Conservation (phyloP, 2,113 vertebrate genomes). For the Forbesichthys agassizii region DNA sequence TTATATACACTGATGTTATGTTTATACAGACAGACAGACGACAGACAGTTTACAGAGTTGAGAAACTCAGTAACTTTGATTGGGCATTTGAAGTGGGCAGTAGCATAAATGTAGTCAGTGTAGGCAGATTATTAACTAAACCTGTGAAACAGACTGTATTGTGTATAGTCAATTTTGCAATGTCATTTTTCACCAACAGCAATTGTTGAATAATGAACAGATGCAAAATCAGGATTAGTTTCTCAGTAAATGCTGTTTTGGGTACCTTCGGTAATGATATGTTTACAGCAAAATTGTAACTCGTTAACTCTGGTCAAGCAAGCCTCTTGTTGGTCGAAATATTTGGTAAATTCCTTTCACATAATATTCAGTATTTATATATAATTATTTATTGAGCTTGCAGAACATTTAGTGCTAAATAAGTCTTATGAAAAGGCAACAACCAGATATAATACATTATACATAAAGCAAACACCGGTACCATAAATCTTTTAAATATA, state of each 20-base stretch:
- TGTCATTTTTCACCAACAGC: conserved; percentile 38
- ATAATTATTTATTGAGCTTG: too few species aligned
- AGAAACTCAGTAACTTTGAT: conserved; percentile 36
- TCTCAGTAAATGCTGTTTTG: conserved; percentile 55
- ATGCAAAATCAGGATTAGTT: conserved; percentile 11
- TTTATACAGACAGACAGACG: conserved; percentile 36
- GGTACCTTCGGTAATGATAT: conserved; percentile 50
- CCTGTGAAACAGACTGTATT: conserved; percentile 31
- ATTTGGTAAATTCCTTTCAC: conserved; percentile 33
- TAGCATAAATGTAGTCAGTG: conserved; percentile 34
- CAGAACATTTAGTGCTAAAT: too few species aligned
- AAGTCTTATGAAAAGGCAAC: too few species aligned
- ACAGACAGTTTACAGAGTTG: conserved; percentile 1
- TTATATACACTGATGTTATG: conserved; percentile 2
- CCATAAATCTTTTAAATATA: too few species aligned
- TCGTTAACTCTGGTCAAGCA: conserved; percentile 40
- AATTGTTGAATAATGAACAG: conserved; percentile 47
- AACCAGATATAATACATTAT: too few species aligned
- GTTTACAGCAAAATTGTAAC: conserved; percentile 40
- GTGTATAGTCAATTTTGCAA: conserved; percentile 23
- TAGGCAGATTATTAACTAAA: conserved; percentile 67
- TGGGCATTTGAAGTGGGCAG: conserved; percentile 49
- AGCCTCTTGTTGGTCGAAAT: conserved; percentile 32
- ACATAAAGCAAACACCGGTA: too few species aligned
- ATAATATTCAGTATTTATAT: too few species aligned